phyloP scores from a whole-genome alignment of 2,888 invertebrate species.

The Anarsia innoxiella region DNA sequence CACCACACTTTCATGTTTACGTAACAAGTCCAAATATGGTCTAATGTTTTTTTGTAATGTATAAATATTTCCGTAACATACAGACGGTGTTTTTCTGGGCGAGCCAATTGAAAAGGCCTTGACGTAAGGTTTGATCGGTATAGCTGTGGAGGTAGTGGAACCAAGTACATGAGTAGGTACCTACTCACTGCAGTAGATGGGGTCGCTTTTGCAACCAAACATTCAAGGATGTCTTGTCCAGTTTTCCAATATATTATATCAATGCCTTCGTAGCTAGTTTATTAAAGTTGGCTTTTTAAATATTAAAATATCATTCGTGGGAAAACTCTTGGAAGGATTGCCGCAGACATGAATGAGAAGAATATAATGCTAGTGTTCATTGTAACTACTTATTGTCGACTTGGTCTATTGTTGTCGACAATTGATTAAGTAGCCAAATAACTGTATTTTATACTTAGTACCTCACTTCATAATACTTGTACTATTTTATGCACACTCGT shows the following conservation, averaged over 20 bases:
- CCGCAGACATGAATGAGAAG: background rate
- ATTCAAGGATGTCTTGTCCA: constrained; percentile 25
- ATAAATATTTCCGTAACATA: background rate
- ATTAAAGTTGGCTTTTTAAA: background rate
- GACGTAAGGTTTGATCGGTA: no score
- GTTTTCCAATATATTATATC: constrained; percentile 6
- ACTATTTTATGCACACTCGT: no score
- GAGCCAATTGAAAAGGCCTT: constrained; percentile 11
- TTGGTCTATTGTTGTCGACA: background rate
- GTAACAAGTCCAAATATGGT: constrained; percentile 5
- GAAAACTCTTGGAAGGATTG: no score
- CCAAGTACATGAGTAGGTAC: constrained; percentile 5
- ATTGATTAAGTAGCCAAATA: background rate
- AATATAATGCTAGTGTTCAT: background rate
- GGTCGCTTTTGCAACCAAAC: constrained; percentile 23
- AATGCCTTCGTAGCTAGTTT: background rate
- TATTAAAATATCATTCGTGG: background rate
- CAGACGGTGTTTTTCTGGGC: constrained; percentile 5
- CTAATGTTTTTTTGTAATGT: constrained; percentile 1
- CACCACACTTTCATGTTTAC: constrained; percentile 8
- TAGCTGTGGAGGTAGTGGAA: no score
- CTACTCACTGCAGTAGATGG: constrained; percentile 10
- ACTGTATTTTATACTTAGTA: no score
- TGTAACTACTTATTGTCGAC: background rate
- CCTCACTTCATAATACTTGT: no score